These are phyloP conservation scores for Gambusia yucatana DNA, from an alignment of 2,797 vertebrate genomes.

Conservation along the genomic window DNA sequence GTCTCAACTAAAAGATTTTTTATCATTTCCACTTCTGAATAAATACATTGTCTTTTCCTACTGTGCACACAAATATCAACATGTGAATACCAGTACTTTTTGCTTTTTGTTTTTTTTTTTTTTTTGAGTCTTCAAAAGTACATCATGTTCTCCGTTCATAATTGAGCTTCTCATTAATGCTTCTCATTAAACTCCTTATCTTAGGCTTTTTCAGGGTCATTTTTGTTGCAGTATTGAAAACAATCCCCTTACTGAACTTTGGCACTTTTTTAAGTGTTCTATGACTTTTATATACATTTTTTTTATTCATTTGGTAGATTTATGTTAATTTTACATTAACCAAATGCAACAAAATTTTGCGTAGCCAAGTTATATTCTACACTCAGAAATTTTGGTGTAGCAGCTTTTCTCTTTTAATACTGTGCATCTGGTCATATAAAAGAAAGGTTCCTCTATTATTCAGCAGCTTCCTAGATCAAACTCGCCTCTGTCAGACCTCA, in stretches of 20 bases:
- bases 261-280: neutral
- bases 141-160: neutral
- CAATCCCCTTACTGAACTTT: neutral
- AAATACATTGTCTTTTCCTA: neutral
- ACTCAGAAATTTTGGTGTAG: conserved; percentile 43
- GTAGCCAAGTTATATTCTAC: conserved; percentile 11
- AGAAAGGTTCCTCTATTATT: conserved; percentile 64
- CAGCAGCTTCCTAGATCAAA: conserved; percentile 63
- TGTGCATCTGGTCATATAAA: conserved; percentile 46
- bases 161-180: neutral
- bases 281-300: neutral
- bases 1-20: neutral
- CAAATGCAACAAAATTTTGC: conserved; percentile 21
- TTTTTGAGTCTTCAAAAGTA: neutral
- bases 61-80: neutral
- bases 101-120: neutral
- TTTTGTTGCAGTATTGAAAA: conserved; percentile 1
- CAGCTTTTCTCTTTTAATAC: conserved; percentile 17
- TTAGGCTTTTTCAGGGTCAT: neutral
- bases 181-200: neutral
- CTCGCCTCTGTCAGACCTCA: conserved; percentile 54
- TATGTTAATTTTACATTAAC: neutral
- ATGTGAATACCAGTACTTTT: neutral
- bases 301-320: neutral
- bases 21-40: neutral